Evolutionary conservation across 2,797 vertebrate genomes (phyloP).

Genomic region (Scomberomorus guttatus): DNA sequence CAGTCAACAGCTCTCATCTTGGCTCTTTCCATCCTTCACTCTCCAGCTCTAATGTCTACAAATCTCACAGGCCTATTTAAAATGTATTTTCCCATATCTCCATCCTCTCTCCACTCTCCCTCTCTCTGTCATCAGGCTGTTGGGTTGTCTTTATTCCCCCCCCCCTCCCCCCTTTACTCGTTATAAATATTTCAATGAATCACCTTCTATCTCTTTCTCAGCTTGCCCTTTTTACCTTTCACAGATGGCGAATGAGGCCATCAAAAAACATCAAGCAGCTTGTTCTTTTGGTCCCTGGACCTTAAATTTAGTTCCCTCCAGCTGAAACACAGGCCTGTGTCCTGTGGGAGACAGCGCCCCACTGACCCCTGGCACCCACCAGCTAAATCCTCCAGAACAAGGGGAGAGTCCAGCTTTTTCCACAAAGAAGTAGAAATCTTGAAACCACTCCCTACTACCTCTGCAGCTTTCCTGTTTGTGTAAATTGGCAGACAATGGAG

Average conservation of each 20-base stretch:
- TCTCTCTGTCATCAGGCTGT: slow-evolving; percentile 9
- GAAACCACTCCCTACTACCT: slow-evolving; percentile 16
- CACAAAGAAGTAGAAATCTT: neutral
- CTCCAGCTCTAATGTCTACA: neutral
- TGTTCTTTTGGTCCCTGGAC: slow-evolving; percentile 17
- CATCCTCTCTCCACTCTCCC: neutral
- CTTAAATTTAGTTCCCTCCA: slow-evolving; percentile 21
- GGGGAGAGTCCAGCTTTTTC: neutral
- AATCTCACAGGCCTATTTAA: slow-evolving; percentile 17
- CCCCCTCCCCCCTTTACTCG: neutral
- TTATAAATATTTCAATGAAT: slow-evolving; percentile 23
- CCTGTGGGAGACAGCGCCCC: slow-evolving; percentile 9
- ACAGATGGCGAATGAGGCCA: slow-evolving; percentile 46
- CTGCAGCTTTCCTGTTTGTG: slow-evolving; percentile 9
- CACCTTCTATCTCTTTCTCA: slow-evolving; percentile 4
- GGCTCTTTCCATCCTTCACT: slow-evolving; percentile 16
- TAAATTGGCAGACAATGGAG: slow-evolving; percentile 4
- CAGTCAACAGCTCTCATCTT: neutral
- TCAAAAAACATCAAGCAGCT: slow-evolving; percentile 5
- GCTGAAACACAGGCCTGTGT: slow-evolving; percentile 21
- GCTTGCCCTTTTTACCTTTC: slow-evolving; percentile 30
- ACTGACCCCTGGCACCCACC: slow-evolving; percentile 21
- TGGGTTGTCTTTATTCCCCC: neutral
- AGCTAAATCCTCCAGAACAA: slow-evolving; percentile 3
- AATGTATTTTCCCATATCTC: slow-evolving; percentile 9